A percentile compares a stretch with the other conserved stretches of the same genome.
Conservation (phyloP, 2,797 vertebrate genomes). For the Discoglossus pictus region DNA sequence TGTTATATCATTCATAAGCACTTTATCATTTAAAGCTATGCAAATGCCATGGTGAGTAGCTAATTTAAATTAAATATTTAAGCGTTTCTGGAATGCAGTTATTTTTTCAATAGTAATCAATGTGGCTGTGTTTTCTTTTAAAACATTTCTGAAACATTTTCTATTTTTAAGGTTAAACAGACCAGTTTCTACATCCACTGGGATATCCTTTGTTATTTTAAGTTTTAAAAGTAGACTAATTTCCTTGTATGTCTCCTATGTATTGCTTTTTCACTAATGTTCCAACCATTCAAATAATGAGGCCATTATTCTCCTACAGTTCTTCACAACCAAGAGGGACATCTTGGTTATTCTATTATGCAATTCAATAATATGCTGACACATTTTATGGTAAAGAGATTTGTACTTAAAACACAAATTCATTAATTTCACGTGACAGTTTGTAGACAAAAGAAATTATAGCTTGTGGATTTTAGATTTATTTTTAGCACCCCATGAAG, state of each 20-base stretch:
- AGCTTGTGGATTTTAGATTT: neutral
- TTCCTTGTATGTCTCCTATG: slow-evolving; percentile 21
- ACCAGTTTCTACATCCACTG: slow-evolving; percentile 20
- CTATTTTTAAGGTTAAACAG: slow-evolving; percentile 13
- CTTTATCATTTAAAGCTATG: slow-evolving; percentile 29
- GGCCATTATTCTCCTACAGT: slow-evolving; percentile 14
- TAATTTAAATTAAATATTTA: slow-evolving; percentile 22
- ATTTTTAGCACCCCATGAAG: slow-evolving; percentile 1
- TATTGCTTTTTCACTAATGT: slow-evolving; percentile 20
- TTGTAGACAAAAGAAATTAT: slow-evolving; percentile 7
- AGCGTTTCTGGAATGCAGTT: slow-evolving; percentile 11
- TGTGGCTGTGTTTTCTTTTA: neutral
- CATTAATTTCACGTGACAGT: slow-evolving; percentile 17
- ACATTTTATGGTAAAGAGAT: slow-evolving; percentile 57
- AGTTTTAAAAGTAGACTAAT: slow-evolving; percentile 25
- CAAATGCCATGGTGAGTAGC: slow-evolving; percentile 16
- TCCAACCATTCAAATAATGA: slow-evolving; percentile 48
- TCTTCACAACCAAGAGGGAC: slow-evolving; percentile 45
- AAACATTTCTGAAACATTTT: slow-evolving; percentile 11
- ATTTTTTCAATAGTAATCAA: slow-evolving; percentile 18
- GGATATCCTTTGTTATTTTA: slow-evolving; percentile 11
- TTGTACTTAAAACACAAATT: slow-evolving; percentile 49
- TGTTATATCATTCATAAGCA: slow-evolving; percentile 44
- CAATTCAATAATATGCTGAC: slow-evolving; percentile 51
- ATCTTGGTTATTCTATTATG: slow-evolving; percentile 51